Evolutionary conservation across 2,797 vertebrate genomes (phyloP).

Genomic region (Melanotaenia parkinsoni): DNA sequence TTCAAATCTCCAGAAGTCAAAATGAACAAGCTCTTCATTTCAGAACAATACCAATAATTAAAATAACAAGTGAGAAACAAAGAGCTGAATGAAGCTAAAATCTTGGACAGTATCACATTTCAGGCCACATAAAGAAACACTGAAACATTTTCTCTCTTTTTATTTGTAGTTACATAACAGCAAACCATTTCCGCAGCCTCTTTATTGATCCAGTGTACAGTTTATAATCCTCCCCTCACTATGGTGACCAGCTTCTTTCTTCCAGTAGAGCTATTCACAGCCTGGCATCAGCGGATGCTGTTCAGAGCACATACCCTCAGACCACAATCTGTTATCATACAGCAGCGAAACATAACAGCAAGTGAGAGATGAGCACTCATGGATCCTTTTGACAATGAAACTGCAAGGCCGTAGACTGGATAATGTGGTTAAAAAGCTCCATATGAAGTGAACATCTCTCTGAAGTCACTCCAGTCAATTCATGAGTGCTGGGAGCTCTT

Average conservation of each 20-base stretch:
- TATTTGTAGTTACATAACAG: slow-evolving; percentile 6
- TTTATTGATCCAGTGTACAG: background rate
- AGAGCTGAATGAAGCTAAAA: fast-evolving
- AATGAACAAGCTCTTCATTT: no score
- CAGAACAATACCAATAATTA: no score
- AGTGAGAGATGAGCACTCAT: slow-evolving; percentile 35
- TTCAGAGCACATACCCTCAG: slow-evolving; percentile 1
- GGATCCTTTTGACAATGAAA: slow-evolving; percentile 30
- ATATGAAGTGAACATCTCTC: slow-evolving; percentile 28
- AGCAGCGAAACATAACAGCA: slow-evolving; percentile 13
- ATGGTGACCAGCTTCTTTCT: slow-evolving; percentile 7
- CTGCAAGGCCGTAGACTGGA: slow-evolving; percentile 14
- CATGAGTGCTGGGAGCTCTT: slow-evolving; percentile 27
- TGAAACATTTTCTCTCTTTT: background rate
- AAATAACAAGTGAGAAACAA: background rate
- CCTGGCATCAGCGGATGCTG: background rate
- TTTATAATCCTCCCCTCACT: slow-evolving; percentile 1
- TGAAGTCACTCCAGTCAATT: slow-evolving; percentile 31
- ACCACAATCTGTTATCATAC: background rate
- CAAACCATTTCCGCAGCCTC: background rate
- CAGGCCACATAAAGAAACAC: background rate
- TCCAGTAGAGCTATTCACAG: background rate
- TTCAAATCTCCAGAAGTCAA: background rate
- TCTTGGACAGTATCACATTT: background rate
- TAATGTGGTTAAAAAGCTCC: slow-evolving; percentile 36